phyloP scores from a whole-genome alignment of 2,113 vertebrate genomes.

The Dissostichus mawsoni region DNA sequence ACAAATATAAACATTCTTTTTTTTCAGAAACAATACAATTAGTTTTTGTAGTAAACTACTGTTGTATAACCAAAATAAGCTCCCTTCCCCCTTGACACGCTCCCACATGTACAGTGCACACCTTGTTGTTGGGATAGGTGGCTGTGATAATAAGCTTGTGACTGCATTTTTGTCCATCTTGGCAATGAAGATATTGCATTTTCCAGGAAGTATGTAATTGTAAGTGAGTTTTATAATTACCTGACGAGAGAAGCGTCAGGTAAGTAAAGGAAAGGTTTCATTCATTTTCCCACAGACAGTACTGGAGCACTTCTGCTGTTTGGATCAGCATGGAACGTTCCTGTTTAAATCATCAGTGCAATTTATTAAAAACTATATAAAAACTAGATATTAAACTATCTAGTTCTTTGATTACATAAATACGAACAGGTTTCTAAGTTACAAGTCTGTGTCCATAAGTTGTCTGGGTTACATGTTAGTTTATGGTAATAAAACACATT shows the following conservation, averaged over 20 bases:
- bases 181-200: constrained; percentile 3
- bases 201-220: background rate
- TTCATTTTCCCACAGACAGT: background rate
- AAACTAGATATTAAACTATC: background rate
- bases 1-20: background rate
- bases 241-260: background rate
- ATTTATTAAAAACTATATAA: background rate
- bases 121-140: constrained; percentile 30
- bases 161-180: constrained; percentile 12
- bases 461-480: no score
- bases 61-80: constrained; percentile 23
- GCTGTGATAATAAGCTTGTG: constrained; percentile 5
- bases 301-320: background rate
- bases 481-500: no score
- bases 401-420: background rate
- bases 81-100: constrained; percentile 23
- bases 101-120: constrained; percentile 43
- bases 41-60: background rate
- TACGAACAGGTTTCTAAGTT: background rate
- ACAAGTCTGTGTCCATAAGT: background rate
- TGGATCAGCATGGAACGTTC: background rate
- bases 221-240: background rate
- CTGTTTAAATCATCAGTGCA: background rate
- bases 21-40: background rate
- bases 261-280: background rate